These are phyloP conservation scores for Neomonachus schauinslandi DNA, from an alignment of 2,113 vertebrate species.

Conservation along the genomic window DNA sequence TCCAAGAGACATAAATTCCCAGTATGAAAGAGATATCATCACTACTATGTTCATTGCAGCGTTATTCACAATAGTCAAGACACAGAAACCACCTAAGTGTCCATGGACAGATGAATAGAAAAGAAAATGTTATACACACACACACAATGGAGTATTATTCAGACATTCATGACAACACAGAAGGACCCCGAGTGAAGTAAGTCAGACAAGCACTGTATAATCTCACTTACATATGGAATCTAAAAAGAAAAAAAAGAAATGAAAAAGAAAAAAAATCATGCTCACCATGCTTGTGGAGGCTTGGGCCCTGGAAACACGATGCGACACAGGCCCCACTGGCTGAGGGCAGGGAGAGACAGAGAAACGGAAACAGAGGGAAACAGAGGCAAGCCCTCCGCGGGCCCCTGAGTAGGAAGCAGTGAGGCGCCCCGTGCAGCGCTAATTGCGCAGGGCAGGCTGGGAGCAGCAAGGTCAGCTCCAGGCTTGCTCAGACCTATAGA, in stretches of 20 bases:
- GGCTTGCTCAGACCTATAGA: accelerated
- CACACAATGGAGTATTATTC: not conserved
- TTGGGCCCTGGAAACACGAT: not conserved
- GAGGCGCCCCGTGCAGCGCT: accelerated
- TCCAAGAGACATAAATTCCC: not conserved
- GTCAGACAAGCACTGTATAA: not conserved
- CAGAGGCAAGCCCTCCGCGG: not conserved
- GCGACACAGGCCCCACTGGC: not conserved
- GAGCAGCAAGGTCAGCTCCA: accelerated
- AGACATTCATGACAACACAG: not conserved
- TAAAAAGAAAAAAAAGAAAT: not conserved
- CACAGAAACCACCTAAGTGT: not conserved
- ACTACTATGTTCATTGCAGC: not conserved
- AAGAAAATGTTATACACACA: not conserved
- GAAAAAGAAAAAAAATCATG: not conserved
- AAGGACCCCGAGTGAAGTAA: not conserved
- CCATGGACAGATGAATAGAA: not conserved
- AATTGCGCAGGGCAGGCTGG: accelerated
- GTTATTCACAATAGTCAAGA: not conserved
- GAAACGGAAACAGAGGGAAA: not conserved
- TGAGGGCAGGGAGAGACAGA: not conserved
- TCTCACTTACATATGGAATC: not conserved
- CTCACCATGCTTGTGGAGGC: not conserved
- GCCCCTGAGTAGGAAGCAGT: not conserved
- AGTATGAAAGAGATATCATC: not conserved